Conservation (phyloP, 2,888 invertebrate genomes). For the Pheosia tremula region DNA sequence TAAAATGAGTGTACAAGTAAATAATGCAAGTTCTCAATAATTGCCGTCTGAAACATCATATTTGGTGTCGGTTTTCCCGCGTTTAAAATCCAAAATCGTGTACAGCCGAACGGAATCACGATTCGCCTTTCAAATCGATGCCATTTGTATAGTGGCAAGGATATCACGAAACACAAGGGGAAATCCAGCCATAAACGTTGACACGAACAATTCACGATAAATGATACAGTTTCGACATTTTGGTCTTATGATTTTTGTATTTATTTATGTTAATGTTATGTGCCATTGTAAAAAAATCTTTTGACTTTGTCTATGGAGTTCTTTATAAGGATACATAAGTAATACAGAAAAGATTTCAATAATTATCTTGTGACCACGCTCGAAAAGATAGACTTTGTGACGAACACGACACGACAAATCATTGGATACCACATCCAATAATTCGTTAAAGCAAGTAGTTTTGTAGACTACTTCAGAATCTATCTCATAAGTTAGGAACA, state of each 20-base stretch:
- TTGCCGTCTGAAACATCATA: slow-evolving; percentile 16
- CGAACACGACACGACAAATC: too few species aligned
- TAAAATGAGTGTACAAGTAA: slow-evolving; percentile 1
- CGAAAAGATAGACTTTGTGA: too few species aligned
- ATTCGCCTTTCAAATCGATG: slow-evolving; percentile 78
- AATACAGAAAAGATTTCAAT: too few species aligned
- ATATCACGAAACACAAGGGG: slow-evolving; percentile 71
- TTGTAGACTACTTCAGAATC: too few species aligned
- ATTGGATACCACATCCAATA: too few species aligned
- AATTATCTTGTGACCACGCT: too few species aligned
- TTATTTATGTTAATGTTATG: slow-evolving; percentile 10
- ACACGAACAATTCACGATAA: slow-evolving; percentile 46
- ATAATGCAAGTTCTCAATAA: slow-evolving; percentile 11
- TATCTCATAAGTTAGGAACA: too few species aligned
- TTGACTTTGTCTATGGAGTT: neutral
- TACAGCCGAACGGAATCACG: slow-evolving; percentile 67
- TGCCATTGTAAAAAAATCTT: neutral
- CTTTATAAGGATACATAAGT: too few species aligned
- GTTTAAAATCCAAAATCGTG: slow-evolving; percentile 61
- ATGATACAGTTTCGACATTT: slow-evolving; percentile 43
- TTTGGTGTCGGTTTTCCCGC: slow-evolving; percentile 63
- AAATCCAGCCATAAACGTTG: slow-evolving; percentile 69
- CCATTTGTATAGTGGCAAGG: slow-evolving; percentile 76
- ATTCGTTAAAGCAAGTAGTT: neutral
- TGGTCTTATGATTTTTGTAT: slow-evolving; percentile 5